A percentile compares a stretch with the other conserved stretches of the same genome.
phyloP scores from a whole-genome alignment of 2,113 vertebrate genomes.

The Gulo gulo region DNA sequence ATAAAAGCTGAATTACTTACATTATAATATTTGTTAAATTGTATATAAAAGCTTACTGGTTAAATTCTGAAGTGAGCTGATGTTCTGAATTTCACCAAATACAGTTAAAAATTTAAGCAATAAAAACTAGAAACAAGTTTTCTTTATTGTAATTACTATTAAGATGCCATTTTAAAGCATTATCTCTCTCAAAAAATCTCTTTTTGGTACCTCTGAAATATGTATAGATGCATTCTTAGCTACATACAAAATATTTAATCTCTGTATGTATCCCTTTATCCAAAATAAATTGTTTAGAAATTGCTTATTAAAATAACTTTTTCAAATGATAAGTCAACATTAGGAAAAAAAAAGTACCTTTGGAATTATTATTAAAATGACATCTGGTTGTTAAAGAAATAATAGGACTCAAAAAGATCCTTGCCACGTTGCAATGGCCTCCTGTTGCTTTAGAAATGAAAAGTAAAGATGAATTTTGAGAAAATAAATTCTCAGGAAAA shows the following conservation, averaged over 20 bases:
- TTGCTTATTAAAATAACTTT: neutral
- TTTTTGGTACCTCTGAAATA: neutral
- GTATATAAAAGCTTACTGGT: neutral
- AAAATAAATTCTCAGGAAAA: neutral
- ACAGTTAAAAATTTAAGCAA: neutral
- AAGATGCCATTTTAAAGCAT: neutral
- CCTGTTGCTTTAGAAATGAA: neutral
- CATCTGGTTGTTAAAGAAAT: neutral
- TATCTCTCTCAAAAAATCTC: neutral
- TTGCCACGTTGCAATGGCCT: neutral
- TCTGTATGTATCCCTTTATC: neutral
- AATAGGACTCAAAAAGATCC: neutral
- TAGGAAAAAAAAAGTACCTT: neutral
- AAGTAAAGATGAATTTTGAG: neutral
- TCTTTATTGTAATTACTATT: neutral
- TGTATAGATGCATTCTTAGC: neutral
- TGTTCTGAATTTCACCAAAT: neutral
- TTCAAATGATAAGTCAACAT: neutral
- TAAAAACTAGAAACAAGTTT: neutral
- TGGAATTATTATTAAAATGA: neutral
- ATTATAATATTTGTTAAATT: neutral
- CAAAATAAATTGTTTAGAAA: neutral
- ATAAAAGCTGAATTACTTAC: neutral
- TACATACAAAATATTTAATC: neutral
- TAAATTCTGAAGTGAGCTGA: neutral